Conservation (phyloP, 2,888 invertebrate genomes). For the Dicranocentrus wangi region DNA sequence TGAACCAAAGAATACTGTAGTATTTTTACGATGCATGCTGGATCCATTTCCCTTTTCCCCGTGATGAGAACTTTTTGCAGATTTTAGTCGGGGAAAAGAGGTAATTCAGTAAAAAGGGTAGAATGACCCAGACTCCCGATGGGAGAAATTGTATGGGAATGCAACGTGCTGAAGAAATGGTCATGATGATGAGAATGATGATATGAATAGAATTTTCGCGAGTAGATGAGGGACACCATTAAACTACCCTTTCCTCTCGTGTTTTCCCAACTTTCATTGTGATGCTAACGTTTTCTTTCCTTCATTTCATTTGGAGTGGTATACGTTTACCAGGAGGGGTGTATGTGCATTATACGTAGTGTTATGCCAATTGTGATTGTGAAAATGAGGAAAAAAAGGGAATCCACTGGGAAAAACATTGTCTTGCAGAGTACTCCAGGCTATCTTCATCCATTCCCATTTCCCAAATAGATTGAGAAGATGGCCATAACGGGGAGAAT, state of each 20-base stretch:
- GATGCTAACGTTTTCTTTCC: constrained; percentile 3
- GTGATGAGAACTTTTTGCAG: no score
- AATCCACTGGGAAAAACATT: constrained; percentile 38
- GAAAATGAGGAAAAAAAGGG: constrained; percentile 14
- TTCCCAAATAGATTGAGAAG: constrained; percentile 31
- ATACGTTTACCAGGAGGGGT: neutral
- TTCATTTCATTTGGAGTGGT: neutral
- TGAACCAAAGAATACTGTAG: no score
- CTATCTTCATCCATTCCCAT: constrained; percentile 51
- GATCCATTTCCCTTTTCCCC: no score
- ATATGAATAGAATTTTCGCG: no score
- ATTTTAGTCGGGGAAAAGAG: no score
- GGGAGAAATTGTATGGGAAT: no score
- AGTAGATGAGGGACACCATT: neutral
- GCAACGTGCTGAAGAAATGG: no score
- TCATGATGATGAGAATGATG: no score
- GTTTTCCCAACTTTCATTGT: neutral
- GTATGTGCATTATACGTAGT: neutral
- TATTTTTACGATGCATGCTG: no score
- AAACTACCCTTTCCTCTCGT: neutral
- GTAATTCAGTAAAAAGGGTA: no score
- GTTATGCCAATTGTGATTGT: constrained; percentile 2
- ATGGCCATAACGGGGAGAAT: constrained; percentile 8
- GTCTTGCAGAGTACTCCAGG: constrained; percentile 24
- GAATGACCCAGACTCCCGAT: no score